phyloP scores from a whole-genome alignment of 2,888 invertebrate species.

The Phortica magna region DNA sequence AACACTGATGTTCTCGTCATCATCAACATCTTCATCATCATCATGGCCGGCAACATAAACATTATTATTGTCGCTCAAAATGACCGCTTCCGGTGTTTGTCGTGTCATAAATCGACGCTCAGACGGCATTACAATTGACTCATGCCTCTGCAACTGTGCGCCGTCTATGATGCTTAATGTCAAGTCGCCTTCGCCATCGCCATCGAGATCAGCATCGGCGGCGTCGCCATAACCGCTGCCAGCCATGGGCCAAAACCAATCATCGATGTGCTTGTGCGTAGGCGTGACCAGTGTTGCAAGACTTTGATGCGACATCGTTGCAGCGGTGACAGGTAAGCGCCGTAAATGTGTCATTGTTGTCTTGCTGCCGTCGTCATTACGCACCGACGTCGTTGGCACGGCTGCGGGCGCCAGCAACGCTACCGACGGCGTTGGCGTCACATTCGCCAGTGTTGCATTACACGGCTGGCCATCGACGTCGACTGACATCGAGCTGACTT shows the following conservation, averaged over 20 bases:
- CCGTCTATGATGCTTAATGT: neutral
- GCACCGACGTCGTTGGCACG: neutral
- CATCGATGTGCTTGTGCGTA: neutral
- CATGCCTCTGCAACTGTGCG: no score
- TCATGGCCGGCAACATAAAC: neutral
- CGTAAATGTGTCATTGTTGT: neutral
- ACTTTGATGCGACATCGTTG: conserved; percentile 29
- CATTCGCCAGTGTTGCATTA: conserved; percentile 63
- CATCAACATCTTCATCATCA: neutral
- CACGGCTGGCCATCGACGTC: conserved; percentile 71
- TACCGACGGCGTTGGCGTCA: conserved; percentile 51
- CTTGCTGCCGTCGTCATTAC: neutral
- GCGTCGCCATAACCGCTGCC: conserved; percentile 12
- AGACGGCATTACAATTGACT: neutral
- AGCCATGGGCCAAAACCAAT: neutral
- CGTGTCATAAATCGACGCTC: conserved; percentile 3
- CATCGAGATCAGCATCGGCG: neutral
- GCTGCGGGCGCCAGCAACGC: neutral
- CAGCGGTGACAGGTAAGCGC: neutral
- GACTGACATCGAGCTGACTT: conserved; percentile 62
- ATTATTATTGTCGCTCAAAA: conserved; percentile 1
- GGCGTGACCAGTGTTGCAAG: neutral
- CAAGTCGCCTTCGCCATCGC: neutral
- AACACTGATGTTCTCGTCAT: neutral
- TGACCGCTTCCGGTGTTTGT: neutral